A percentile compares a stretch with the other conserved stretches of the same genome.
phyloP scores from a whole-genome alignment of 64 coral and sea anemone genomes.

The Cladopsammia gracilis region DNA sequence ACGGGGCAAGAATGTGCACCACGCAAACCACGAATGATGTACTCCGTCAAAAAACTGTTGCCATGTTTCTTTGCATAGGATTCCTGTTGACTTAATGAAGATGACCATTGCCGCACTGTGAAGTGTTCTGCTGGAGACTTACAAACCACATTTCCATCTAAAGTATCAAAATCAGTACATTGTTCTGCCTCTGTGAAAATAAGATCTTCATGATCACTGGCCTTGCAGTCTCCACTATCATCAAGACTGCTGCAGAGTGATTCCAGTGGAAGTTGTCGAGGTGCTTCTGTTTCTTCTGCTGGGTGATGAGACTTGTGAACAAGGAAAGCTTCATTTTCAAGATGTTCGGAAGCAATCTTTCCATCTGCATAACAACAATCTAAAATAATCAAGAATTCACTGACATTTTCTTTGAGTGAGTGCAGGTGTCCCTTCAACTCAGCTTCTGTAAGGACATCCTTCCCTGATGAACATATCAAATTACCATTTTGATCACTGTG shows the following conservation, averaged over 20 bases:
- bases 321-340: neutral
- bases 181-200: neutral
- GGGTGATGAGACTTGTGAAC: neutral
- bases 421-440: neutral
- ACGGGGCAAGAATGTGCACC: neutral
- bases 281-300: neutral
- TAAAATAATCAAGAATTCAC: conserved; percentile 25
- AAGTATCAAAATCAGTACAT: neutral
- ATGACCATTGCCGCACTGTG: neutral
- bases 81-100: neutral
- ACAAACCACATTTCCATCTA: neutral
- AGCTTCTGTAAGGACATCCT: neutral
- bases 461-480: conserved; percentile 9
- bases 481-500: conserved; percentile 10
- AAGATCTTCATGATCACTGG: neutral
- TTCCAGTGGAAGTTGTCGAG: neutral
- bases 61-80: neutral
- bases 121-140: neutral
- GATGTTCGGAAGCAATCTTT: neutral
- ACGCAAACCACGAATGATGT: neutral
- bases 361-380: conserved; percentile 32
- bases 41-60: neutral
- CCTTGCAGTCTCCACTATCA: neutral
- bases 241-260: neutral
- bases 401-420: neutral